Evolutionary conservation across 2,113 vertebrate species (phyloP).

Genomic region (Apeltes quadracus): DNA sequence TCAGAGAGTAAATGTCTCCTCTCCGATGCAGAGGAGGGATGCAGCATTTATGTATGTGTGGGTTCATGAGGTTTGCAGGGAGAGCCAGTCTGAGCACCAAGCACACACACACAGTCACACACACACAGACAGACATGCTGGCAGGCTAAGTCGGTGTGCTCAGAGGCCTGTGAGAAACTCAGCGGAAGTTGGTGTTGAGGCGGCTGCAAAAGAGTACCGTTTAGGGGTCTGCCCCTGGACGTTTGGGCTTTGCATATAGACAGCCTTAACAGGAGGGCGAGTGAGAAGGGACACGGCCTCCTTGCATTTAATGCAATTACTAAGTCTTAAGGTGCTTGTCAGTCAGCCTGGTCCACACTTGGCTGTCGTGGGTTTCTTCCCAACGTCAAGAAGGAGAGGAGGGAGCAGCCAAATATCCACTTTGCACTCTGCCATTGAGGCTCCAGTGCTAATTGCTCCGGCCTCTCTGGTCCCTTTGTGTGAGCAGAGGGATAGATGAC

Average conservation of each 20-base stretch:
- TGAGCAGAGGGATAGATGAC: too few species aligned
- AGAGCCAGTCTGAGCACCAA: conserved; percentile 27
- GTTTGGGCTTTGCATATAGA: conserved; percentile 17
- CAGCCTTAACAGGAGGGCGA: conserved; percentile 11
- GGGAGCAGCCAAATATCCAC: not conserved
- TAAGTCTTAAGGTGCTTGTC: conserved; percentile 30
- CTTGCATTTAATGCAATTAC: conserved; percentile 19
- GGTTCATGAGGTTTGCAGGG: conserved; percentile 35
- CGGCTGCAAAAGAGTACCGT: too few species aligned
- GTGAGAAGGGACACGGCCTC: not conserved
- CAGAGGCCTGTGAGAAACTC: conserved; percentile 25
- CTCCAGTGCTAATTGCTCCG: not conserved
- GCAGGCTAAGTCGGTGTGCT: conserved; percentile 39
- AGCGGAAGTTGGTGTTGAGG: not conserved
- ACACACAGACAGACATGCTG: conserved; percentile 3
- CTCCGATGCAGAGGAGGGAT: conserved; percentile 36
- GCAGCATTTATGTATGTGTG: conserved; percentile 70
- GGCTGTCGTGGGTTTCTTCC: conserved; percentile 13
- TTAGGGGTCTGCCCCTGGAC: conserved; percentile 14
- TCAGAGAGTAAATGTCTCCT: conserved; percentile 39
- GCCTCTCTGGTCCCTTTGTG: not conserved
- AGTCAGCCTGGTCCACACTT: conserved; percentile 11
- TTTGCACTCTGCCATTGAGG: not conserved
- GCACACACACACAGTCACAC: conserved; percentile 9
- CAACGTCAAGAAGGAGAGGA: conserved; percentile 16